phyloP scores from a whole-genome alignment of 37 sponge, comb jelly and placozoan genomes.

The Mnemiopsis leidyi region DNA sequence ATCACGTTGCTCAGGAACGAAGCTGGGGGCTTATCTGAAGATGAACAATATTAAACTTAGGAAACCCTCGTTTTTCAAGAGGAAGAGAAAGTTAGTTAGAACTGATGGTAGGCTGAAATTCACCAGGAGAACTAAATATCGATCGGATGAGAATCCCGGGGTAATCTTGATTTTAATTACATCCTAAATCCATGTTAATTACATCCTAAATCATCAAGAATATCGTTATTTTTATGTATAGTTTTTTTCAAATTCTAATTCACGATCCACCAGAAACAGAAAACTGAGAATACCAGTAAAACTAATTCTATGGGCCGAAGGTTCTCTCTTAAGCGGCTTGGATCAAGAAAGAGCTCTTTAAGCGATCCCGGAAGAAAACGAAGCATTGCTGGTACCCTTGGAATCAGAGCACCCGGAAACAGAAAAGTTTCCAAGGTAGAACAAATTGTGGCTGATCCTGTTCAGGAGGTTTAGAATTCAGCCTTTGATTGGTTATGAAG shows the following conservation, averaged over 20 bases:
- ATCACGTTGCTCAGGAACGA: background rate
- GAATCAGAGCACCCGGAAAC: background rate
- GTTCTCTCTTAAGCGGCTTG: background rate
- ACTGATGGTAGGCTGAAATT: slow-evolving; percentile 1
- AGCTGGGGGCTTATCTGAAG: background rate
- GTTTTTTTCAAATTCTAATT: too few relatives aligned
- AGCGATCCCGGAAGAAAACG: too few relatives aligned
- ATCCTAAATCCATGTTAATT: too few relatives aligned
- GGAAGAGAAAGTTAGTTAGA: slow-evolving; percentile 15
- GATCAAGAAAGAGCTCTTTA: background rate
- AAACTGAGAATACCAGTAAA: background rate
- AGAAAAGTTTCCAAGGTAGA: background rate
- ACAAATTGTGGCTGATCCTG: too few relatives aligned
- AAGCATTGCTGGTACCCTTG: too few relatives aligned
- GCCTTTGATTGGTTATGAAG: too few relatives aligned
- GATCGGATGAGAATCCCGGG: background rate
- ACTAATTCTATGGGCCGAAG: background rate
- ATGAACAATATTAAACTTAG: slow-evolving; percentile 2
- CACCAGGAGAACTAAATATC: background rate
- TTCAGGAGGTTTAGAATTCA: too few relatives aligned
- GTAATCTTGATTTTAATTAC: too few relatives aligned
- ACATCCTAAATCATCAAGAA: too few relatives aligned
- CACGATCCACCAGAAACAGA: background rate
- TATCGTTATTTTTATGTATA: too few relatives aligned
- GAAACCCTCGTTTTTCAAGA: background rate